Evolutionary conservation across 2,888 invertebrate species (phyloP), one percentile per base, ranked within the genome.

Genomic region (Scaptomyza reducta): DNA sequence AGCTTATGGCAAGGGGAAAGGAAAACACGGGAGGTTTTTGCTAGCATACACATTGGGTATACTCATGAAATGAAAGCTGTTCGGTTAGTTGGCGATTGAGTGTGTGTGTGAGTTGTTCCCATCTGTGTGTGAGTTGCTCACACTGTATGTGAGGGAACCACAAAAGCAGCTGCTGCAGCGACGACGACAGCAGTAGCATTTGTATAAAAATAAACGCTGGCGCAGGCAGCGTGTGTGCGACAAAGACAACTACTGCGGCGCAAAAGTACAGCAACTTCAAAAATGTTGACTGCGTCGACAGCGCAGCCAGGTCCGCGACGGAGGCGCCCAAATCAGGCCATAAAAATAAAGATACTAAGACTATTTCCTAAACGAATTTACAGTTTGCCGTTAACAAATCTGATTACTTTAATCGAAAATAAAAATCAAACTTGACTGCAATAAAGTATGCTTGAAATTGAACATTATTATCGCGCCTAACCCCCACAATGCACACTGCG

Each of bases 191-290:
- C 88, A 66, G 86, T 70, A 55, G 86, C 82, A 59, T 74, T 77
- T 64, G 88, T 86, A 83, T 88, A 79, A 88, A 81, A 81, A 81
- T 81, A 81, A 80, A 80, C 80, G 80, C 78, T 78, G 72, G 88
- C 88, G 89, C 56, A 69, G 78, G 83, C 83, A 74, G 82, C 81
- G 51, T 67, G 65, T 58, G 89, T 79, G 88, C 40, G 71, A 89
- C 61, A 66, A 79, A 89, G 88, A 86, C 85, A 84, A 84, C 89
- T 82, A 88, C 86, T 77, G 86, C 89, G 85, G 78, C 85, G 70
- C 78, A 79, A 74, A 87, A 89, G 88, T 87, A 87, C 88, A 89
- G 89, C 81, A 79, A 89, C 77, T 86, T 79, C 89, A 77, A 80
- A 78, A 88, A 87, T 79, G 78, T 78, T 69, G 81, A 78, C 87